A percentile compares a stretch with the other conserved stretches of the same genome.
Conservation (phyloP, 2,888 invertebrate species). For the Julus scanicus region DNA sequence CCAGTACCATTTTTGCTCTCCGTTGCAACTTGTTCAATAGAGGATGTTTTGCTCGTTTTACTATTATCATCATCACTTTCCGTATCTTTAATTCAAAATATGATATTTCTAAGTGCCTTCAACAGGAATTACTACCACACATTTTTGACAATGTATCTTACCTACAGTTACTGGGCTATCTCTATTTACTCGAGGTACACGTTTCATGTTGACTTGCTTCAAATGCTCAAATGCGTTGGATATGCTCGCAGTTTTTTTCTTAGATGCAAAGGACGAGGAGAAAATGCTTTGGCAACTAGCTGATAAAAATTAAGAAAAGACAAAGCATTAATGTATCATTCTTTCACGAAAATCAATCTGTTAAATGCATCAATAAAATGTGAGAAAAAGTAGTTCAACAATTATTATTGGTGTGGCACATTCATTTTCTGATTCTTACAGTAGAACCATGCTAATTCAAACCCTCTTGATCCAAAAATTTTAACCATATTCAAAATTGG, state of each 20-base stretch:
- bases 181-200: neutral
- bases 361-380: no score
- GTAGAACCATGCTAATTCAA: no score
- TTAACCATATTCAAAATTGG: no score
- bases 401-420: no score
- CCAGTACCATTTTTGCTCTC: neutral
- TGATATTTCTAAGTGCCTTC: neutral
- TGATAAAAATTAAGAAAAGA: neutral
- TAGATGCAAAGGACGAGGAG: neutral
- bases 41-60: constrained; percentile 51
- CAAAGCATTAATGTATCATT: neutral
- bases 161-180: neutral
- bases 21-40: neutral
- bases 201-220: neutral
- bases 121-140: no score
- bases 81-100: constrained; percentile 20
- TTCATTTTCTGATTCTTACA: no score
- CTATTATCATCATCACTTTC: constrained; percentile 55
- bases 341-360: neutral
- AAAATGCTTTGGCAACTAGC: neutral
- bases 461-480: no score
- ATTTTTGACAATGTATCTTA: neutral
- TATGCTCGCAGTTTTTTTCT: neutral
- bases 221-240: neutral
- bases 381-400: no score